A percentile compares a stretch with the other conserved stretches of the same genome.
phyloP scores from a whole-genome alignment of 53 echinoderm and acorn worm genomes.

The Holothuria scabra region DNA sequence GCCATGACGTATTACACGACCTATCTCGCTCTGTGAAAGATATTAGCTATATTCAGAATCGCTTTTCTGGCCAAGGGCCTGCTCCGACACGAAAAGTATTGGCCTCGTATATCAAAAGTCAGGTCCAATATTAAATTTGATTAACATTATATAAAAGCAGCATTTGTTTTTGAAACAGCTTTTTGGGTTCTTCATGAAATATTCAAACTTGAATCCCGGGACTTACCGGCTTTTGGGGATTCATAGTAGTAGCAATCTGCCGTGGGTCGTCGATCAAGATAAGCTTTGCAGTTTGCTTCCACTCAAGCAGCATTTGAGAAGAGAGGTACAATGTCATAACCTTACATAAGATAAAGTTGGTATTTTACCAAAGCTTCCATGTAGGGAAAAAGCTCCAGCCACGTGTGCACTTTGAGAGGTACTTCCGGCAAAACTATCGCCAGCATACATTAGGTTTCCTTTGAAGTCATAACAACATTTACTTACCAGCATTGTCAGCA shows the following conservation, averaged over 20 bases:
- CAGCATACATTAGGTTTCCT: conserved; percentile 69
- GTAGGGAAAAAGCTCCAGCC: conserved; percentile 50
- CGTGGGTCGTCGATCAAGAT: conserved; percentile 42
- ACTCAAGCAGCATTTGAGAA: conserved; percentile 49
- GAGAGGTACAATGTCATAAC: conserved; percentile 32
- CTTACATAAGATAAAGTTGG: conserved; percentile 42
- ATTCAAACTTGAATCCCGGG: too few relatives aligned
- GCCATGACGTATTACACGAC: too few relatives aligned
- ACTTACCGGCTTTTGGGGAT: conserved; percentile 45
- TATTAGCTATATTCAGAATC: too few relatives aligned
- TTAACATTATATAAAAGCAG: too few relatives aligned
- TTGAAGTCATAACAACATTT: conserved; percentile 68
- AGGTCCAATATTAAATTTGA: too few relatives aligned
- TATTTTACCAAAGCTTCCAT: conserved; percentile 20
- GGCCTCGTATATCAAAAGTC: too few relatives aligned
- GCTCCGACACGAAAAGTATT: too few relatives aligned
- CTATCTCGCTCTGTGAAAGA: too few relatives aligned
- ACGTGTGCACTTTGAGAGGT: conserved; percentile 54
- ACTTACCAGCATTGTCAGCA: conserved; percentile 38
- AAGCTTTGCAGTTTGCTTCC: conserved; percentile 38
- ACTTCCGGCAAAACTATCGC: conserved; percentile 51
- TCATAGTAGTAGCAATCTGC: conserved; percentile 48
- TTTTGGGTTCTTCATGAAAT: too few relatives aligned
- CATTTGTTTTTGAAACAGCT: too few relatives aligned
- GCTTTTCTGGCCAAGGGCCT: too few relatives aligned